phyloP scores from a whole-genome alignment of 2,113 vertebrate genomes.

The Albula glossodonta region DNA sequence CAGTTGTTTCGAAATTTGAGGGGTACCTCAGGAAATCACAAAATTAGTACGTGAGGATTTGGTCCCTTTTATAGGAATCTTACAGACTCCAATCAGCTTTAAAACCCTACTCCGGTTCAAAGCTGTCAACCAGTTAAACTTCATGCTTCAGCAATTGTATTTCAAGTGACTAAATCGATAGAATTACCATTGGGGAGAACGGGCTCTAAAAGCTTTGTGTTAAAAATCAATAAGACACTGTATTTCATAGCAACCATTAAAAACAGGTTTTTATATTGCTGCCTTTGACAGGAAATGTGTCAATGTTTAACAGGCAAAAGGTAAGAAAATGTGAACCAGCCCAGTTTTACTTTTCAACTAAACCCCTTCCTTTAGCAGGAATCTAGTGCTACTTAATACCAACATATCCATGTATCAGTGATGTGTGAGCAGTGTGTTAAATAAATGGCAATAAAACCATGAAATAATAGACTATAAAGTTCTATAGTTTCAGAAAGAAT shows the following conservation, averaged over 20 bases:
- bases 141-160: background rate
- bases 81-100: background rate
- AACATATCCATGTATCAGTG: too few species aligned
- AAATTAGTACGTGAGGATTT: background rate
- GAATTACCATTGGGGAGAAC: background rate
- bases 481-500: too few species aligned
- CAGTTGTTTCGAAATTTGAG: background rate
- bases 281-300: too few species aligned
- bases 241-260: background rate
- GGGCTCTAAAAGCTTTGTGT: background rate
- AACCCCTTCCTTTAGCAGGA: too few species aligned
- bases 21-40: background rate
- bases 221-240: background rate
- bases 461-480: too few species aligned
- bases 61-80: background rate
- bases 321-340: background rate
- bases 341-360: too few species aligned
- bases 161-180: background rate
- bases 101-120: background rate
- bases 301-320: too few species aligned
- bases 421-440: too few species aligned
- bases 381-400: too few species aligned
- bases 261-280: background rate
- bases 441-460: too few species aligned
- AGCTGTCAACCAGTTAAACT: background rate